phyloP scores from a whole-genome alignment of 2,888 invertebrate genomes.

The Trypoxylon attenuatum region DNA sequence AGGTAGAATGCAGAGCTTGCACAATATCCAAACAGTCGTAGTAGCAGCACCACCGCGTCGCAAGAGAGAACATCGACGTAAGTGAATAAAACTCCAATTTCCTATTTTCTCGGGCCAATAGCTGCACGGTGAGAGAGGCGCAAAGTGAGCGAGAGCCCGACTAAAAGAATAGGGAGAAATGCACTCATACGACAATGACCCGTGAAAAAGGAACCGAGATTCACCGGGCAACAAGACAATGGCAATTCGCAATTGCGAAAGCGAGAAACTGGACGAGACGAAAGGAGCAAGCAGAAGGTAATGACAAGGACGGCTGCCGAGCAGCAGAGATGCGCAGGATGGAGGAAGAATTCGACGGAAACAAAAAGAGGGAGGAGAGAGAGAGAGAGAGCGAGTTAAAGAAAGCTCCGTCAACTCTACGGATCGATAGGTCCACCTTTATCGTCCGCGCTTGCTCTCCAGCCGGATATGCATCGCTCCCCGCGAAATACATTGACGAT shows the following conservation, averaged over 20 bases:
- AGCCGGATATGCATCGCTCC: constrained; percentile 8
- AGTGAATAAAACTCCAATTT: constrained; percentile 54
- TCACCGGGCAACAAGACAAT: neutral
- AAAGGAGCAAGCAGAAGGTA: neutral
- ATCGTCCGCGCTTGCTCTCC: constrained; percentile 46
- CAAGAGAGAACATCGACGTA: constrained; percentile 15
- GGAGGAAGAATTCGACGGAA: neutral
- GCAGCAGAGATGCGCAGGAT: neutral
- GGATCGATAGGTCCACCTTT: constrained; percentile 50
- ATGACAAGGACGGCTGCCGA: neutral
- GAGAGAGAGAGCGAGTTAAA: constrained; percentile 17
- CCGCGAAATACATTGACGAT: constrained; percentile 12
- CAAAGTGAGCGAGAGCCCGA: neutral
- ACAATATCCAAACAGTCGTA: too few species aligned
- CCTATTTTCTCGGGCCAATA: constrained; percentile 14
- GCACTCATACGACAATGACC: neutral
- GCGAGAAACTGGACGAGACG: too few species aligned
- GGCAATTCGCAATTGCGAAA: too few species aligned
- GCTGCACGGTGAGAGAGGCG: neutral
- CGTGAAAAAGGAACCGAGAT: neutral
- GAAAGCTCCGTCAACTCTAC: constrained; percentile 31
- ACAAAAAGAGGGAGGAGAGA: constrained; percentile 1
- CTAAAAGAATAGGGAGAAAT: neutral
- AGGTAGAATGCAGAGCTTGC: neutral
- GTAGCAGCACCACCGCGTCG: neutral